phyloP scores from a whole-genome alignment of 2,888 invertebrate species.

The Cataglyphis albicans region DNA sequence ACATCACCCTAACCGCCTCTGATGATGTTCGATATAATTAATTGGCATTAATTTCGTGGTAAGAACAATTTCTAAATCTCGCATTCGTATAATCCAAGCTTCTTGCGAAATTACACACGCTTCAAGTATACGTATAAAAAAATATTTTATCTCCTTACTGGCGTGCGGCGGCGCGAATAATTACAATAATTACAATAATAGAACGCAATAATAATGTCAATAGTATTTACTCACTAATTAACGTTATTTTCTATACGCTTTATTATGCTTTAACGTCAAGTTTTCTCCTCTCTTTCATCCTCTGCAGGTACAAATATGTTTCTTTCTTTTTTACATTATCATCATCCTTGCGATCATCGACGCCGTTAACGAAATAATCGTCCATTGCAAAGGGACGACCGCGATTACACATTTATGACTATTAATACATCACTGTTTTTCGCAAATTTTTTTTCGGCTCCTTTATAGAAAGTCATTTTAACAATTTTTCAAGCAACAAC shows the following conservation, averaged over 20 bases:
- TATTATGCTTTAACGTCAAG: constrained; percentile 74
- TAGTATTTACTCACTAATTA: constrained; percentile 77
- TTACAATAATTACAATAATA: constrained; percentile 69
- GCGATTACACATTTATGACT: constrained; percentile 36
- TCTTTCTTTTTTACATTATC: constrained; percentile 22
- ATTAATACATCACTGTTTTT: constrained; percentile 39
- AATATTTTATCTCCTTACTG: constrained; percentile 62
- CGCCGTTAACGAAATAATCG: constrained; percentile 11
- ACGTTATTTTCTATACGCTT: constrained; percentile 78
- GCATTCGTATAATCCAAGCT: not conserved
- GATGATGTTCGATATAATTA: not conserved
- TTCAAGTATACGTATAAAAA: constrained; percentile 62
- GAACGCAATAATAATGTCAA: constrained; percentile 69
- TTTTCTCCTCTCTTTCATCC: constrained; percentile 67
- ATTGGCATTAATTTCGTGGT: constrained; percentile 50
- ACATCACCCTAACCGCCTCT: not conserved
- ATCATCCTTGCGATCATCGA: constrained; percentile 12
- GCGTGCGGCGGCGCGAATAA: constrained; percentile 59
- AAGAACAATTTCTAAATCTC: constrained; percentile 34
- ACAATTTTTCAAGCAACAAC: constrained; percentile 49
- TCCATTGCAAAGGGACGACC: constrained; percentile 13
- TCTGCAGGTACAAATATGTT: constrained; percentile 78
- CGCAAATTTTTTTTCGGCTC: not conserved
- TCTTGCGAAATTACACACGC: constrained; percentile 24
- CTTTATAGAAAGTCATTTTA: constrained; percentile 12